Evolutionary conservation across 2,797 vertebrate species (phyloP), one percentile per base, ranked within the genome.

Genomic region (Trichosurus vulpecula): DNA sequence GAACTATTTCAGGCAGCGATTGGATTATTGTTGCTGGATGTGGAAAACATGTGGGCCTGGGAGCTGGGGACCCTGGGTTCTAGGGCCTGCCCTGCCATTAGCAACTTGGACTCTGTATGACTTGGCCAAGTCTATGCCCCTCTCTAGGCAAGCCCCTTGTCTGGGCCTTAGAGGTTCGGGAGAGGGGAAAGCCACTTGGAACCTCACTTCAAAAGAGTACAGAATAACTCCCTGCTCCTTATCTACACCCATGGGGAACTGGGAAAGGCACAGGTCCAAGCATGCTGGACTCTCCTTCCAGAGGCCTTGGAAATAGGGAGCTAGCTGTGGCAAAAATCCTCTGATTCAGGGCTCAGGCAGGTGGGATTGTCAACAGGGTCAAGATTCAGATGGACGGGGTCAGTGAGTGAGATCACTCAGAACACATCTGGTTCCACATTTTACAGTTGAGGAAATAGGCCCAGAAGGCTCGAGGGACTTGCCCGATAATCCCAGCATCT

Each of bases 121-220:
- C 81, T 94, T 11, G 90, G 95, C 19, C 0, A 31, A 0, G 55
- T 81, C 16, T 12, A 54, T 52, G 51, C 6, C 87, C 55, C 22
- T 90, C 95, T 94, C 66, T 52, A 53, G 51, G 47, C n/a, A 0
- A 81, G 13, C 27, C 3, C 25, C 6, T 58, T 9, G 2, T 22
- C 92, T 56, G 56, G 22, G 1, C 1, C 10, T 54, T 35, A 9
- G 13, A 31, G 9, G 1, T 13, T 13, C 1, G 11, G 90, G 53
- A 57, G 57, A 0, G 5, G 5, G 13, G 0, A 54, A 4, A 41
- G 16, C 12, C 0, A 0, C 1, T 52, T 57, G 57, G 54, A 87
- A 53, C 10, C 74, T 0, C 58, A 31, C 41, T 47, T 87, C 9
- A 10, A 22, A 47, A 56, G 55, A 56, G 25, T 25, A 22, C 1